A percentile compares a stretch with the other conserved stretches of the same genome.
These are phyloP conservation scores for Pandemis heparana DNA, from an alignment of 2,888 invertebrate species.

Conservation along the genomic window DNA sequence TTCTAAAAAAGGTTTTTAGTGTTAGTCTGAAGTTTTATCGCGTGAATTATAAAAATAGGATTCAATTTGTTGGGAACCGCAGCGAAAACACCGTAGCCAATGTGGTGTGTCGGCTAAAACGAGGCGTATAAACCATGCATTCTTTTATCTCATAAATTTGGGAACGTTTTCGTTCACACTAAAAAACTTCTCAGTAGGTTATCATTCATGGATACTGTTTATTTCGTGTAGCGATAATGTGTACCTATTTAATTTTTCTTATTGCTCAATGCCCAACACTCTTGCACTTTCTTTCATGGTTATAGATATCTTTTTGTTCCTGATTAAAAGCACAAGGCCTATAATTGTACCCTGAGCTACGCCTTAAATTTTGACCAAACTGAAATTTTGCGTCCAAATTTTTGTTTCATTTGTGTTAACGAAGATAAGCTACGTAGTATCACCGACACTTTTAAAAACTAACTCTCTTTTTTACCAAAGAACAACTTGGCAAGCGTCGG, in stretches of 20 bases:
- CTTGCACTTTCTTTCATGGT: no score
- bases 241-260: no score
- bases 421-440: not conserved
- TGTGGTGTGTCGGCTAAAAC: not conserved
- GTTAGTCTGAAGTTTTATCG: not conserved
- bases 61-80: not conserved
- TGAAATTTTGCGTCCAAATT: not conserved
- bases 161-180: not conserved
- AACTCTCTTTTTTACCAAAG: constrained; percentile 30
- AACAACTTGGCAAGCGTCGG: constrained; percentile 36
- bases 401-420: not conserved
- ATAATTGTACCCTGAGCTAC: constrained; percentile 4
- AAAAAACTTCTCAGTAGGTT: no score
- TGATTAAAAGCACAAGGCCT: not conserved
- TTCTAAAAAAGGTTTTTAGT: not conserved
- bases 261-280: not conserved
- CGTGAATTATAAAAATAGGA: not conserved
- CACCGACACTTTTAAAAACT: constrained; percentile 26
- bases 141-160: not conserved
- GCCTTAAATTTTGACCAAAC: not conserved
- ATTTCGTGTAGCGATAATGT: no score
- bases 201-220: no score
- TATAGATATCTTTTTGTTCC: not conserved
- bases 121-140: not conserved
- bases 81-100: not conserved